Percentiles rank a stretch among this genome's conserved stretches.
These are phyloP conservation scores for Penaeus japonicus DNA, from an alignment of 1,140 invertebrate species.

Conservation along the genomic window DNA sequence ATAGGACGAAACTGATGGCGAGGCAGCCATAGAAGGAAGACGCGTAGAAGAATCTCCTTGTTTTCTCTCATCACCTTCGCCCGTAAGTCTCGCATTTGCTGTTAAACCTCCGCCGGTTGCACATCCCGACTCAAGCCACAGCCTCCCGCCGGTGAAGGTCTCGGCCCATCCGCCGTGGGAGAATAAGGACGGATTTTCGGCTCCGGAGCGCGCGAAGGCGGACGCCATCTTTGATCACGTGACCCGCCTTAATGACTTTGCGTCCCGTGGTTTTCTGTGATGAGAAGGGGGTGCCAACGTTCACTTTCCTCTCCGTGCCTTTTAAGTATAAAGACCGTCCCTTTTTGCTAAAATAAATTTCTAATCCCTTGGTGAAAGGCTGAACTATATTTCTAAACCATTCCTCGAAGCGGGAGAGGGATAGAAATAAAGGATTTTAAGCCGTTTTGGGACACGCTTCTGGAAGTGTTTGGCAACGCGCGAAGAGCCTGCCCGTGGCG, in stretches of 20 bases:
- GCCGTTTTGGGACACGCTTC: no score
- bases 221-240: conserved; percentile 34
- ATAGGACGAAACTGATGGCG: conserved; percentile 10
- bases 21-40: conserved; percentile 13
- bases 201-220: background rate
- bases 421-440: no score
- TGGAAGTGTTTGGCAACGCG: no score
- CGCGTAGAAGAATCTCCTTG: conserved; percentile 4
- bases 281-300: background rate
- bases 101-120: conserved; percentile 9
- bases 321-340: background rate
- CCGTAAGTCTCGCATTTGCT: conserved; percentile 33
- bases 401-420: no score
- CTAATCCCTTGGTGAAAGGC: no score
- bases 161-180: background rate
- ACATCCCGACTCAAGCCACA: background rate
- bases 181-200: background rate
- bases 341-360: no score
- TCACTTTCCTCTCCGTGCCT: background rate
- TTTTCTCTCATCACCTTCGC: conserved; percentile 34
- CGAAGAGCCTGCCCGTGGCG: background rate
- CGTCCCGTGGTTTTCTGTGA: conserved; percentile 39
- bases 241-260: conserved; percentile 34
- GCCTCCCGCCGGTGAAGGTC: background rate
- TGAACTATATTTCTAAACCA: no score